Percentiles rank a stretch among this genome's conserved stretches.
These are phyloP conservation scores for Serranus cabrilla DNA, from an alignment of 2,797 vertebrate genomes.

Conservation along the genomic window DNA sequence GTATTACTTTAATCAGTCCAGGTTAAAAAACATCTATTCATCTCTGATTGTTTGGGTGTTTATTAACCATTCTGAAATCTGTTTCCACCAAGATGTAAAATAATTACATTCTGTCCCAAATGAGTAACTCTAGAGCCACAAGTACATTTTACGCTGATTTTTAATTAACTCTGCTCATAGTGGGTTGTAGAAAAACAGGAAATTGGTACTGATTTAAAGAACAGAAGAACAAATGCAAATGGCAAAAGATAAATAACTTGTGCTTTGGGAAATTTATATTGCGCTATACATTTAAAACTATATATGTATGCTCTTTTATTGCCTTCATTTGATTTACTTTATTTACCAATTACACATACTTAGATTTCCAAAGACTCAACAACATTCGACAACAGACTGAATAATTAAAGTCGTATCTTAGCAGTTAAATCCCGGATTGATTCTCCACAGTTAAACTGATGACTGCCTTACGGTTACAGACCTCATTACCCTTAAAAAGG, in stretches of 20 bases:
- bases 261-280: neutral
- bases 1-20: slow-evolving; percentile 6
- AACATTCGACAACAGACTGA: neutral
- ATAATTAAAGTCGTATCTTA: neutral
- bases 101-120: slow-evolving; percentile 30
- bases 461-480: too few relatives aligned
- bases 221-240: neutral
- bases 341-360: neutral
- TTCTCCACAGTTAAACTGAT: too few relatives aligned
- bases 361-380: neutral
- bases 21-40: neutral
- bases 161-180: slow-evolving; percentile 40
- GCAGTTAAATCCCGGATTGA: neutral
- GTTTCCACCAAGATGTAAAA: slow-evolving; percentile 13
- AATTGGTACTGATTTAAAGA: neutral
- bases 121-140: neutral
- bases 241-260: neutral
- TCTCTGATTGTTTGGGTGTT: slow-evolving; percentile 7
- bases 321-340: neutral
- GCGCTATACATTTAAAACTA: neutral
- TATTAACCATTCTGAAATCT: neutral
- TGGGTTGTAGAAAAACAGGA: neutral
- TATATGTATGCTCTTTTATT: too few relatives aligned
- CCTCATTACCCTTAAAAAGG: too few relatives aligned
- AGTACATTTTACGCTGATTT: slow-evolving; percentile 30